phyloP scores from a whole-genome alignment of 2,797 vertebrate genomes.

The Staurois parvus region DNA sequence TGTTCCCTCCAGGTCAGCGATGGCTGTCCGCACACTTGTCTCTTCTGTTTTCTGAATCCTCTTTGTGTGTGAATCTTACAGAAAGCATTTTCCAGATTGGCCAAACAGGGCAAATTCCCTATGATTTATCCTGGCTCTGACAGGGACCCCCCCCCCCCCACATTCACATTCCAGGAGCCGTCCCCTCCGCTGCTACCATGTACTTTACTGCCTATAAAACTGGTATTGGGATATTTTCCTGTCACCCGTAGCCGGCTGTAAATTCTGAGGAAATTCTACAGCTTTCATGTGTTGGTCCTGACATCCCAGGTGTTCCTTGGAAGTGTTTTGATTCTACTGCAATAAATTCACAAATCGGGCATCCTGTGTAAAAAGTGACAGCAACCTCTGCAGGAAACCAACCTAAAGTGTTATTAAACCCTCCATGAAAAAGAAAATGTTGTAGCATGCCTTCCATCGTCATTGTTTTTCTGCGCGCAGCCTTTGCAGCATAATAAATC shows the following conservation, averaged over 20 bases:
- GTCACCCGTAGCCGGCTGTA: constrained; percentile 22
- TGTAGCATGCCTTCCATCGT: too few relatives aligned
- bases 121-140: constrained; percentile 1
- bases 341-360: too few relatives aligned
- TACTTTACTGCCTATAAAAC: constrained; percentile 15
- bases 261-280: neutral
- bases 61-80: neutral
- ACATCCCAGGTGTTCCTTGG: too few relatives aligned
- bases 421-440: too few relatives aligned
- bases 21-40: too few relatives aligned
- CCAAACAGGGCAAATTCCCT: neutral
- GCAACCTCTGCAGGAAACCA: too few relatives aligned
- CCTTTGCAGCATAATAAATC: too few relatives aligned
- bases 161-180: constrained; percentile 2
- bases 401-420: too few relatives aligned
- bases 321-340: too few relatives aligned
- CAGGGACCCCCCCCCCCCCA: neutral
- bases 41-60: neutral
- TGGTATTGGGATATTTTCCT: neutral
- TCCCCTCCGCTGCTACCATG: constrained; percentile 30
- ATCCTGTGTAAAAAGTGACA: too few relatives aligned
- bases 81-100: neutral
- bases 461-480: too few relatives aligned
- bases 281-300: neutral
- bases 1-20: too few relatives aligned